These are phyloP conservation scores for Chymomyza amoena DNA, from an alignment of 2,888 invertebrate species.

Conservation along the genomic window DNA sequence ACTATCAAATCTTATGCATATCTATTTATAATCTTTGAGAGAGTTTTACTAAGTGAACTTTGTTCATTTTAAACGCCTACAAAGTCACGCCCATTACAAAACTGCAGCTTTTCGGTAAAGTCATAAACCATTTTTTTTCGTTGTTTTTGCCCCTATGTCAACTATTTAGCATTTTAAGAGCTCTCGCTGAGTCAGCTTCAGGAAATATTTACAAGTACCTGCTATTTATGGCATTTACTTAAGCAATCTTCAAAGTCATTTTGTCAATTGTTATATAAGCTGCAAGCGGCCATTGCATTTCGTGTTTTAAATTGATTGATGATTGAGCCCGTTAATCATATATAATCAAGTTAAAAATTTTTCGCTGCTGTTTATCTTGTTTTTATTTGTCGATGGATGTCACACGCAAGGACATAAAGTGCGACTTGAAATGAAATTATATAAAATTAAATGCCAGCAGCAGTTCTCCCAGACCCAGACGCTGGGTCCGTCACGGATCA, in stretches of 20 bases:
- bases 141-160: not conserved
- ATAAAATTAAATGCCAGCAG: constrained; percentile 10
- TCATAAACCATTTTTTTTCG: not conserved
- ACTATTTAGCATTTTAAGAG: not conserved
- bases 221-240: not conserved
- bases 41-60: not conserved
- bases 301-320: constrained; percentile 41
- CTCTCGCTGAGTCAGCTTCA: not conserved
- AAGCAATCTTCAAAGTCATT: not conserved
- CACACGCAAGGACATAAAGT: constrained; percentile 47
- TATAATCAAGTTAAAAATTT: constrained; percentile 48
- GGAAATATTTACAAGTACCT: not conserved
- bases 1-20: not conserved
- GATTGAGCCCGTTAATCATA: constrained; percentile 52
- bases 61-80: not conserved
- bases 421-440: constrained; percentile 22
- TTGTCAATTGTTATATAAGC: not conserved
- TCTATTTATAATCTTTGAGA: not conserved
- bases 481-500: constrained; percentile 28
- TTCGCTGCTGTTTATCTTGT: not conserved
- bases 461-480: not conserved
- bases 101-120: not conserved
- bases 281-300: constrained; percentile 1
- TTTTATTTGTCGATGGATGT: constrained; percentile 19
- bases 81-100: not conserved